Evolutionary conservation across 1,140 invertebrate species (phyloP), one percentile per base, ranked within the genome.

Genomic region (Magallana angulata): DNA sequence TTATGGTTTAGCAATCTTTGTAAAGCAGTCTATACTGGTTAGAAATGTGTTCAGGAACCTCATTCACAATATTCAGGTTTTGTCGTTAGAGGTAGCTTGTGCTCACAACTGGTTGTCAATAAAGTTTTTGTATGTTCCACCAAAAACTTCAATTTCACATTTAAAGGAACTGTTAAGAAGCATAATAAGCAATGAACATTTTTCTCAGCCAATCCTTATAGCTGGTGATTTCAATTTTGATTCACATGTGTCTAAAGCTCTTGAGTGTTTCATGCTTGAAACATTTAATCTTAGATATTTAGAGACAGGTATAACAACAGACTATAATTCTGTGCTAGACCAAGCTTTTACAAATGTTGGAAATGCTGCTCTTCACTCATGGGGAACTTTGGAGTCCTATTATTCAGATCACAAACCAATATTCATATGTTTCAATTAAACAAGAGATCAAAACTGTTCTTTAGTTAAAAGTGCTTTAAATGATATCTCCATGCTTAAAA

Each of bases 141-240:
- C 57, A 57, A 80, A 85, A 30, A 58, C 30, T 58, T 76, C 18
- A 12, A 7, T 57, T 24, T 86, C 18, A 9, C n/a, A 16, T 80
- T 58, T 36, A 48, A 48, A 48, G 36, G 36, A 48, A 48, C 2
- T 48, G 36, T 48, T 48, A 48, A 24, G 24, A 24, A 48, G 36
- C 36, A 48, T 48, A 48, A 48, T 48, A 48, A 48, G 36, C 36
- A 48, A 48, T 48, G 36, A 48, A 48, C 36, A 48, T 12, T n/a
- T 18, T 14, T 12, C 48, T 24, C 68, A 14, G 24, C 30, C 48
- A 14, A 7, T 86, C 24, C 16, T 85, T 16, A 18, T 85, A 14
- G 16, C 57, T 14, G 84, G 84, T 56, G 84, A 85, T 57, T 85
- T 85, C 56, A 85, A 85, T 62, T 57, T 85, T n/a, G 64, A 85